Percentiles rank a stretch among this genome's conserved stretches.
Conservation (phyloP, 1,140 invertebrate genomes). For the Propsilocerus akamusi region DNA sequence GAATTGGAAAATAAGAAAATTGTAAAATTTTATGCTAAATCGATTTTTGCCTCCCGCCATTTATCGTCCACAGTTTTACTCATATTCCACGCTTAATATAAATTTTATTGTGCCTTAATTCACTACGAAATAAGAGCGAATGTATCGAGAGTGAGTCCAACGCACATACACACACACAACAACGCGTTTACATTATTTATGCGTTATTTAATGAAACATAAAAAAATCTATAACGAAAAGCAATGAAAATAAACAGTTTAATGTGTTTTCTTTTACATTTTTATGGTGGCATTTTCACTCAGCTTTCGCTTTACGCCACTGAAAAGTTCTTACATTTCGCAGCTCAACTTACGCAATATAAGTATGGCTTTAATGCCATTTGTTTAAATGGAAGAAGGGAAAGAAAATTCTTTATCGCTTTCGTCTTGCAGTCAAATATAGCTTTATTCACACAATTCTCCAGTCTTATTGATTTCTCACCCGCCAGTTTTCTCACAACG, state of each 20-base stretch:
- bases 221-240: constrained; percentile 2
- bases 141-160: too few species aligned
- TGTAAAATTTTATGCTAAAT: neutral
- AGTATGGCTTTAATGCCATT: neutral
- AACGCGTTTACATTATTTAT: constrained; percentile 2
- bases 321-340: neutral
- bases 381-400: neutral
- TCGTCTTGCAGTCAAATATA: too few species aligned
- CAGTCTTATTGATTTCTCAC: too few species aligned
- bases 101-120: too few species aligned
- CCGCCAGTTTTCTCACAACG: too few species aligned
- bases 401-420: neutral
- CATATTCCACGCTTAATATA: too few species aligned
- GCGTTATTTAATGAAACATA: constrained; percentile 1
- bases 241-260: constrained; percentile 3
- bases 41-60: neutral
- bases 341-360: neutral
- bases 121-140: too few species aligned
- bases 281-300: neutral
- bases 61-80: neutral
- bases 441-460: too few species aligned
- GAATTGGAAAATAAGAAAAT: neutral
- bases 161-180: too few species aligned
- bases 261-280: neutral
- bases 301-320: too few species aligned